phyloP scores from a whole-genome alignment of 2,797 vertebrate genomes.

The Gymnodraco acuticeps region DNA sequence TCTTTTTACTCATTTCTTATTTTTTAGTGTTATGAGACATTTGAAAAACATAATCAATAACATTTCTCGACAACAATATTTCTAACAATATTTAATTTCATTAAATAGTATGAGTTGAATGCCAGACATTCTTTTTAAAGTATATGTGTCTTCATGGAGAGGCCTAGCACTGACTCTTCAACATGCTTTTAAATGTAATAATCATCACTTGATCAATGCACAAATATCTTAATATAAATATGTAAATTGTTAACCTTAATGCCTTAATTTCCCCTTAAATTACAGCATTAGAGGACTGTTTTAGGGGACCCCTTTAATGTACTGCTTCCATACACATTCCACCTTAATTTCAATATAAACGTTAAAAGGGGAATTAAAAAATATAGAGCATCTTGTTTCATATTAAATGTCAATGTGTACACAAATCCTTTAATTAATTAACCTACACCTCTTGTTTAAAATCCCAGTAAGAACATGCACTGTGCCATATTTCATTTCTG shows the following conservation, averaged over 20 bases:
- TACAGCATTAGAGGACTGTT: background rate
- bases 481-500: constrained; percentile 21
- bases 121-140: background rate
- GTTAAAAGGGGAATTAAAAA: too few species aligned
- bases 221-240: too few species aligned
- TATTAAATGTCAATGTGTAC: background rate
- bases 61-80: background rate
- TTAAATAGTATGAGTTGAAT: background rate
- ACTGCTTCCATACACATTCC: background rate
- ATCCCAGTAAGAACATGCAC: background rate
- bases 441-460: background rate
- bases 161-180: too few species aligned
- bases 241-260: background rate
- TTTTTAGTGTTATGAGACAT: background rate
- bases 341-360: background rate
- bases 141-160: background rate
- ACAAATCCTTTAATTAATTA: background rate
- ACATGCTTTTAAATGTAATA: background rate
- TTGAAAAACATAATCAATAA: background rate
- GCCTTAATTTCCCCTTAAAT: background rate
- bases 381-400: background rate
- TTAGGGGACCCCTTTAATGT: background rate
- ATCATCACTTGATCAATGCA: too few species aligned
- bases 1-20: background rate
- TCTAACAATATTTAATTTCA: background rate